Evolutionary conservation across 1,140 invertebrate genomes (phyloP).

Genomic region (Melitaea cinxia): DNA sequence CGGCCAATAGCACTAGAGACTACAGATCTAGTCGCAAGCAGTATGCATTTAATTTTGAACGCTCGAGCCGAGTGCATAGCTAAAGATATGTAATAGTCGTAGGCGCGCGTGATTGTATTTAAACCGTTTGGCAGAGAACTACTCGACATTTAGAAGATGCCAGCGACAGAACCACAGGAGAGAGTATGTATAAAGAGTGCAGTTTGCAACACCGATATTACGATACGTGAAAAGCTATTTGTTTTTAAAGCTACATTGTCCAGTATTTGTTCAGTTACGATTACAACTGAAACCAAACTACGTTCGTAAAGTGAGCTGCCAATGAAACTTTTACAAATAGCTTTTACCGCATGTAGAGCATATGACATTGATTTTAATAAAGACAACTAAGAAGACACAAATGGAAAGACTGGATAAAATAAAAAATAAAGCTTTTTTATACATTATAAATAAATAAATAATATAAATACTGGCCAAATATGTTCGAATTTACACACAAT

Average conservation of each 20-base stretch:
- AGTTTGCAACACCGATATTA: constrained; percentile 79
- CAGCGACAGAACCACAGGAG: constrained; percentile 79
- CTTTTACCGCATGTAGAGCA: constrained; percentile 64
- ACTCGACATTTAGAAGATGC: constrained; percentile 75
- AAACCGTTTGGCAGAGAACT: constrained; percentile 65
- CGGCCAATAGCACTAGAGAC: constrained; percentile 79
- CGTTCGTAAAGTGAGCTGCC: background rate
- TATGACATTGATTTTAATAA: constrained; percentile 73
- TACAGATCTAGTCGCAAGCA: constrained; percentile 80
- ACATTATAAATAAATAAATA: constrained; percentile 40
- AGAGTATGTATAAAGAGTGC: constrained; percentile 78
- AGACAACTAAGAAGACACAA: constrained; percentile 74
- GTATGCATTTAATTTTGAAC: constrained; percentile 79
- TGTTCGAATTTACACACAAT: constrained; percentile 63
- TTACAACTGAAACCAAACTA: background rate
- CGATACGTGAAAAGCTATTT: constrained; percentile 61
- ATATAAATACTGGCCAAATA: constrained; percentile 62
- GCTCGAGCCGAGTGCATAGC: constrained; percentile 78
- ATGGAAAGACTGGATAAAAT: constrained; percentile 52
- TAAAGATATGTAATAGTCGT: constrained; percentile 51
- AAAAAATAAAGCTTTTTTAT: constrained; percentile 37
- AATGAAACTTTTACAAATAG: constrained; percentile 42
- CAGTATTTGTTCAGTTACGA: background rate
- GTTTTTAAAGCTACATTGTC: constrained; percentile 1
- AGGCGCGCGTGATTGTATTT: constrained; percentile 71